Evolutionary conservation across 2,113 vertebrate genomes (phyloP).

Genomic region (Capreolus pygargus): DNA sequence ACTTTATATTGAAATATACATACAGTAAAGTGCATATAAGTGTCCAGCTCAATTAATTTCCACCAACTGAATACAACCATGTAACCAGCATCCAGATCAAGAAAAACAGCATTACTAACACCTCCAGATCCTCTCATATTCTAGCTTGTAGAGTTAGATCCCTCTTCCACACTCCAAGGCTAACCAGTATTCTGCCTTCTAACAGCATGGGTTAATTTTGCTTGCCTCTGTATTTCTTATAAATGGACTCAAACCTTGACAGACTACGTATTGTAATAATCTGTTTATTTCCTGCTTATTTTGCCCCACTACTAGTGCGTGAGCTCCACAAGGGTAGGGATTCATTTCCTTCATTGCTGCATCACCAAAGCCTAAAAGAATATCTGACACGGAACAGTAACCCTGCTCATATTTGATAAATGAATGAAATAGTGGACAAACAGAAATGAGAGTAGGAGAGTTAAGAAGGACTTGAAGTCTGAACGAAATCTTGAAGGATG

Average conservation of each 20-base stretch:
- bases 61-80: neutral
- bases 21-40: neutral
- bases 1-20: neutral
- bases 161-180: neutral
- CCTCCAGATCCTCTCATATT: neutral
- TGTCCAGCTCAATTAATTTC: neutral
- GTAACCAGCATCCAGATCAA: neutral
- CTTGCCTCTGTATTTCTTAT: neutral
- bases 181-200: neutral
- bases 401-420: neutral
- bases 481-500: neutral
- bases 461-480: neutral
- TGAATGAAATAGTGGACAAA: constrained; percentile 1
- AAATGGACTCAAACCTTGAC: neutral
- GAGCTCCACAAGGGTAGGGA: neutral
- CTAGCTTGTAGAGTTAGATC: neutral
- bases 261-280: neutral
- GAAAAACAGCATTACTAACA: neutral
- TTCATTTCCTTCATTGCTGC: neutral
- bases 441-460: neutral
- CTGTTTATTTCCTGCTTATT: neutral
- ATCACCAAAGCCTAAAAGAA: neutral
- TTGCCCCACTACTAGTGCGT: neutral
- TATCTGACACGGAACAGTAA: neutral
- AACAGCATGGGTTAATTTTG: neutral